Conservation (phyloP, 1,140 invertebrate genomes). For the Stegodyphus mimosarum region DNA sequence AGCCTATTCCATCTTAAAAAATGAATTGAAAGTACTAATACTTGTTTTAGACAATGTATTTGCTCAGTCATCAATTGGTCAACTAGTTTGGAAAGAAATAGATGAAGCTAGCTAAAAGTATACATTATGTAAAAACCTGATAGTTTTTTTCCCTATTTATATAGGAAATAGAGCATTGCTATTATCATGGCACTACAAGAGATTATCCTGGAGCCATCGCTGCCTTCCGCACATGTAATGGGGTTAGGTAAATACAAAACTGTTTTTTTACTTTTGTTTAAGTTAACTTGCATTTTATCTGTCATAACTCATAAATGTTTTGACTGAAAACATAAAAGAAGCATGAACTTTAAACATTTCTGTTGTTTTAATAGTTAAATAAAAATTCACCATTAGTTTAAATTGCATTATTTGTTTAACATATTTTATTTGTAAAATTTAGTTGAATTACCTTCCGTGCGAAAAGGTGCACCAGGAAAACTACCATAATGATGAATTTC, state of each 20-base stretch:
- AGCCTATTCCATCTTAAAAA: neutral
- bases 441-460: too few relatives aligned
- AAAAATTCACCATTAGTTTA: neutral
- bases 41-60: neutral
- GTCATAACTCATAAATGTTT: neutral
- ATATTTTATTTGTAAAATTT: neutral
- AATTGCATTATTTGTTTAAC: neutral
- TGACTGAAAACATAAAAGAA: neutral
- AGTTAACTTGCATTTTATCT: neutral
- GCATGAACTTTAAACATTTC: neutral
- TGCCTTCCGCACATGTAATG: conserved; percentile 96
- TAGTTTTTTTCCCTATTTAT: neutral
- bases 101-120: neutral
- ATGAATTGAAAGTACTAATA: too few relatives aligned
- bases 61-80: neutral
- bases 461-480: too few relatives aligned
- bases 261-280: neutral
- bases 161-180: conserved; percentile 96
- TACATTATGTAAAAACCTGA: neutral
- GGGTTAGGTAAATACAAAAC: conserved; percentile 73
- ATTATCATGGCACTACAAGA: conserved; percentile 92
- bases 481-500: too few relatives aligned
- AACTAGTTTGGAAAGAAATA: neutral
- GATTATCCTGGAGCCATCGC: conserved; percentile 94
- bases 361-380: too few relatives aligned